Base-by-base conservation (phyloP, 2,797 vertebrate genomes). In the Sebastes trivittatus region DNA sequence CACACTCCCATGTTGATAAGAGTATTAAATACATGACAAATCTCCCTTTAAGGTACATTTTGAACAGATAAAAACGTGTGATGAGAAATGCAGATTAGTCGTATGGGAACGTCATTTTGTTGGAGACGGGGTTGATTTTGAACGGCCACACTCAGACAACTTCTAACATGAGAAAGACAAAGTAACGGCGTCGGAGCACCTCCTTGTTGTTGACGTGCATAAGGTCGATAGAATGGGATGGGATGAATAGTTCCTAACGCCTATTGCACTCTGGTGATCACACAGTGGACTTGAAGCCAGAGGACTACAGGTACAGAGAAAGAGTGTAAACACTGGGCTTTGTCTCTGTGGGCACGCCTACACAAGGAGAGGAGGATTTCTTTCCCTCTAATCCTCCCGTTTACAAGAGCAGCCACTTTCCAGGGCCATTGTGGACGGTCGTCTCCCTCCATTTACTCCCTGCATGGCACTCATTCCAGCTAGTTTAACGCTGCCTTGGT, bases 391-490 rank as follows among this genome's bases (percentile, higher is more conserved):
- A 96, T 96, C 95, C 95, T 92, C 90, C 92, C 91, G 88, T 96
- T 95, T 95, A 96, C 94, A 96, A 95, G 94, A 93, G 90, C 93
- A 91, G 90, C 76, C 91, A 93, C 92, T 96, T 95, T 93, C 92
- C 83, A 58, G 87, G 89, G 80, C 90, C 93, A 95, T 95, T 95
- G 95, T 96, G 93, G 94, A 93, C 81, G 85, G 75, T 84, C 88
- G 94, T 95, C 94, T 96, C 94, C 93, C 95, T 94, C 94, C 94
- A 95, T 95, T 96, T 95, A 95, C 93, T 94, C 93, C 86, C 93
- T 81, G 87, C 92, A 85, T 87, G 89, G 83, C 89, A 88, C 93
- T 95, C 95, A 95, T 95, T 95, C 91, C 93, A 91, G 94, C 94
- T 95, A 94, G 95, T 95, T 96, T 95, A 95, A 95, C 93, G 90